Conservation (phyloP, 2,113 vertebrate genomes). For the Anoura caudifer region DNA sequence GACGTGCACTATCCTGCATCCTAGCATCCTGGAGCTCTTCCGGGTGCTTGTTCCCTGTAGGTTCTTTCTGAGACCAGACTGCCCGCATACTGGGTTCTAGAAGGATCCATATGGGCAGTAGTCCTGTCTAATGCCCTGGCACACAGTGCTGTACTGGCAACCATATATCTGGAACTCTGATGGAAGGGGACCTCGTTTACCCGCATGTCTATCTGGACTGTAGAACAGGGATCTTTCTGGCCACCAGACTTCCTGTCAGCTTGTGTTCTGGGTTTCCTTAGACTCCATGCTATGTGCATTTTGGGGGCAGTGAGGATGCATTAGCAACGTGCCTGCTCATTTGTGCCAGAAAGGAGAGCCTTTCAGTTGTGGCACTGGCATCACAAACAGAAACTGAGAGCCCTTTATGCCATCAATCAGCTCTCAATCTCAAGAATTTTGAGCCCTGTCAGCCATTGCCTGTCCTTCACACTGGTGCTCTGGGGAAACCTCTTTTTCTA, state of each 20-base stretch:
- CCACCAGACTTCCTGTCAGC: not conserved
- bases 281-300: not conserved
- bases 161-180: not conserved
- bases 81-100: not conserved
- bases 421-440: not conserved
- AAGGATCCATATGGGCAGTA: not conserved
- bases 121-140: not conserved
- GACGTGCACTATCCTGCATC: not conserved
- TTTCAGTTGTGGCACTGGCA: not conserved
- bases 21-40: not conserved
- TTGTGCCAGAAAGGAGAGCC: not conserved
- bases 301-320: not conserved
- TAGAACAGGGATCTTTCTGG: not conserved
- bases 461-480: not conserved
- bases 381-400: not conserved
- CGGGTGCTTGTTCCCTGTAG: not conserved
- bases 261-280: not conserved
- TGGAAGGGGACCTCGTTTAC: not conserved
- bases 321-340: not conserved
- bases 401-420: not conserved
- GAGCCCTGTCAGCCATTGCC: not conserved
- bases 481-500: not conserved
- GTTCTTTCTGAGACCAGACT: not conserved
- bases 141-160: not conserved
- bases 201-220: not conserved